These are phyloP conservation scores for Macroteleia sp. DNA, from an alignment of 2,888 invertebrate genomes.

Conservation along the genomic window DNA sequence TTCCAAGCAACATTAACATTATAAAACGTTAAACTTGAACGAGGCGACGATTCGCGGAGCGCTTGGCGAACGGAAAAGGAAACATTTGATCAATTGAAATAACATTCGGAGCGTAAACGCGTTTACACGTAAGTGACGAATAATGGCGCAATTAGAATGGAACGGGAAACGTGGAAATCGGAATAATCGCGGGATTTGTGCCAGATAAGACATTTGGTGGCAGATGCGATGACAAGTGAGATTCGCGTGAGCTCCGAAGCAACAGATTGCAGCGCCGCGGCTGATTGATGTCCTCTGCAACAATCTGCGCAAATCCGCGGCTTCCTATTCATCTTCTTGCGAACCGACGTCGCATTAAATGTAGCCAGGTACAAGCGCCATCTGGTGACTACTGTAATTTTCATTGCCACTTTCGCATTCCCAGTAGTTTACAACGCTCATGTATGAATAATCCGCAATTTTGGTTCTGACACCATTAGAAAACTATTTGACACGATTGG, in stretches of 20 bases:
- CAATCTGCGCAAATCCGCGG: slow-evolving; percentile 66
- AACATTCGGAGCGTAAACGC: no score
- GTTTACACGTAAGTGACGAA: slow-evolving; percentile 15
- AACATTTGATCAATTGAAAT: no score
- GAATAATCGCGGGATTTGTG: slow-evolving; percentile 40
- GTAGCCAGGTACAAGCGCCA: no score
- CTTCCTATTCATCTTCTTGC: slow-evolving; percentile 79
- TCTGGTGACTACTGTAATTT: slow-evolving; percentile 35
- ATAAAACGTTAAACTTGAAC: no score
- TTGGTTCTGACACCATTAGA: no score
- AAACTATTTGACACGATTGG: no score
- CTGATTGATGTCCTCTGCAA: slow-evolving; percentile 79
- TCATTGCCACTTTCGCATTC: slow-evolving; percentile 29
- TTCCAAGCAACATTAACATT: no score
- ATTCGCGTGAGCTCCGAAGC: no score
- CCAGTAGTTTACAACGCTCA: no score
- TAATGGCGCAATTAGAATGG: slow-evolving; percentile 25
- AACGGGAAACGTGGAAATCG: slow-evolving; percentile 28
- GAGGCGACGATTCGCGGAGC: no score
- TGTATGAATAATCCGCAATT: no score
- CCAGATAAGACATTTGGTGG: slow-evolving; percentile 54
- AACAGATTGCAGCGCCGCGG: slow-evolving; percentile 78
- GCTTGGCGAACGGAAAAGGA: no score
- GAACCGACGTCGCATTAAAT: slow-evolving; percentile 30
- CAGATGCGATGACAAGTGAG: slow-evolving; percentile 82